phyloP scores from a whole-genome alignment of 1,140 invertebrate genomes.

The Atta cephalotes region DNA sequence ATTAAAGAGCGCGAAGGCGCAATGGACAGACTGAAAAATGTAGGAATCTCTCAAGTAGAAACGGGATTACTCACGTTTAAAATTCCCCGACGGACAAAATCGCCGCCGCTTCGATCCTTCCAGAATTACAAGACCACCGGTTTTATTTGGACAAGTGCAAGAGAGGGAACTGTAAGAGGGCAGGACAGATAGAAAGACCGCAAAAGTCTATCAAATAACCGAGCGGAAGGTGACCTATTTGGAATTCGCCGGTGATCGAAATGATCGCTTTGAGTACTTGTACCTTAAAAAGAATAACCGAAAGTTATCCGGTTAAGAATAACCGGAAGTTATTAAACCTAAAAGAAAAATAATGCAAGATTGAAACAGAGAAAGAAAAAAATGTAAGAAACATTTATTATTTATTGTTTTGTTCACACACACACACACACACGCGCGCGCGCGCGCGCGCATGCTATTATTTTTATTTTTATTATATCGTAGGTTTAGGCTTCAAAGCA shows the following conservation, averaged over 20 bases:
- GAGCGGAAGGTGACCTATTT: slow-evolving; percentile 19
- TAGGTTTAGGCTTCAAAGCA: no score
- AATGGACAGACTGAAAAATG: slow-evolving; percentile 58
- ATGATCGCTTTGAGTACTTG: neutral
- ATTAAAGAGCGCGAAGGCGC: slow-evolving; percentile 49
- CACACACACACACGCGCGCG: no score
- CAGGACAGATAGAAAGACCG: slow-evolving; percentile 32
- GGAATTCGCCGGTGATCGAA: slow-evolving; percentile 38
- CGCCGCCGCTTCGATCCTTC: slow-evolving; percentile 30
- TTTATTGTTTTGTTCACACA: no score
- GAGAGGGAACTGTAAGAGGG: slow-evolving; percentile 21
- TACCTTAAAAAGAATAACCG: slow-evolving; percentile 32
- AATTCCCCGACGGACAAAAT: slow-evolving; percentile 52
- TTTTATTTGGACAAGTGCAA: slow-evolving; percentile 42
- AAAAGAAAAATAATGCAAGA: slow-evolving; percentile 10
- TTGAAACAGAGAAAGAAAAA: neutral
- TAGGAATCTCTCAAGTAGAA: slow-evolving; percentile 52
- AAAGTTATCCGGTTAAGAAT: no score
- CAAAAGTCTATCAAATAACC: slow-evolving; percentile 57
- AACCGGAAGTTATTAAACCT: slow-evolving; percentile 22
- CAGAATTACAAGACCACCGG: slow-evolving; percentile 33
- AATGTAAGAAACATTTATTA: neutral
- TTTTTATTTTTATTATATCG: no score
- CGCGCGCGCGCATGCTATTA: no score
- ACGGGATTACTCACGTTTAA: slow-evolving; percentile 54